phyloP scores from a whole-genome alignment of 2,113 vertebrate genomes.

The Tupaia chinensis region DNA sequence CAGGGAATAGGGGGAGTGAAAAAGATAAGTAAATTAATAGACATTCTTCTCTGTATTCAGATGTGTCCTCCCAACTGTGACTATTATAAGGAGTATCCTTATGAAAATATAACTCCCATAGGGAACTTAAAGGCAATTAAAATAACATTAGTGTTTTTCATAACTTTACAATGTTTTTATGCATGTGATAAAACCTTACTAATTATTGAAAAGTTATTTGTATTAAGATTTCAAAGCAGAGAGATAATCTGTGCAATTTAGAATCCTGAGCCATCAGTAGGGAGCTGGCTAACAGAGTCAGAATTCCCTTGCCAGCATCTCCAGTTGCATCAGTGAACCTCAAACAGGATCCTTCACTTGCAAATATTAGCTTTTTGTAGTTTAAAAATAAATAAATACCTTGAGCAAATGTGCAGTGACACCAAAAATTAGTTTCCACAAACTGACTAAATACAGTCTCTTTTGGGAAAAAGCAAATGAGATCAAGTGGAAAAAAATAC shows the following conservation, averaged over 20 bases:
- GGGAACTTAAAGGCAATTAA: slow-evolving; percentile 81
- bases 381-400: slow-evolving; percentile 75
- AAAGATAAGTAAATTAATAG: slow-evolving; percentile 70
- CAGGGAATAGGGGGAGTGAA: slow-evolving; percentile 20
- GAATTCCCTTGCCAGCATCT: slow-evolving; percentile 46
- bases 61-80: slow-evolving; percentile 73
- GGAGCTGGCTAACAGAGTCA: slow-evolving; percentile 34
- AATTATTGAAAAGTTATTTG: slow-evolving; percentile 79
- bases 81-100: slow-evolving; percentile 65
- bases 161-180: slow-evolving; percentile 62
- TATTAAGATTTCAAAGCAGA: slow-evolving; percentile 66
- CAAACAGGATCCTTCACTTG: neutral
- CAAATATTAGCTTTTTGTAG: slow-evolving; percentile 63
- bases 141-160: slow-evolving; percentile 80
- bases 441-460: slow-evolving; percentile 65
- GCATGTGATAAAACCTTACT: slow-evolving; percentile 73
- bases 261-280: slow-evolving; percentile 66
- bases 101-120: slow-evolving; percentile 73
- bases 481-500: slow-evolving; percentile 45
- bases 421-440: slow-evolving; percentile 73
- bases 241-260: slow-evolving; percentile 68
- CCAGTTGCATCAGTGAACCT: slow-evolving; percentile 57
- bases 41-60: slow-evolving; percentile 63
- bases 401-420: slow-evolving; percentile 53
- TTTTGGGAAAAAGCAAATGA: slow-evolving; percentile 65